These are phyloP conservation scores for Elymnias hypermnestra DNA, from an alignment of 1,140 invertebrate species.

Conservation along the genomic window DNA sequence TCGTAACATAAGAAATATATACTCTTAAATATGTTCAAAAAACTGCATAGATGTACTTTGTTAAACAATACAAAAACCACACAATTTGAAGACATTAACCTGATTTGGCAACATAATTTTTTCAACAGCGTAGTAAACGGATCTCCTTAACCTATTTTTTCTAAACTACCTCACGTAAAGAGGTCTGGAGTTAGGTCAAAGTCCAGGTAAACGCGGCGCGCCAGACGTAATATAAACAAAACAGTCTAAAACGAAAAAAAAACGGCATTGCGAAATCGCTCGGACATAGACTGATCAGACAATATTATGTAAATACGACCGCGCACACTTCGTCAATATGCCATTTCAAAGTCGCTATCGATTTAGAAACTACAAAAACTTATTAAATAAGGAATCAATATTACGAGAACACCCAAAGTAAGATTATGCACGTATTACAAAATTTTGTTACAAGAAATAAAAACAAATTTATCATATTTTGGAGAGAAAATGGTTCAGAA, in stretches of 20 bases:
- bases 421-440: too few relatives aligned
- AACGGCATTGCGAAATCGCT: conserved; percentile 6
- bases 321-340: conserved; percentile 12
- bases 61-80: too few relatives aligned
- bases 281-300: conserved; percentile 10
- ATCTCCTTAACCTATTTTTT: background rate
- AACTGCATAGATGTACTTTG: too few relatives aligned
- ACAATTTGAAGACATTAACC: too few relatives aligned
- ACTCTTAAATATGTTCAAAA: too few relatives aligned
- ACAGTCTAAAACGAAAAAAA: conserved; percentile 12
- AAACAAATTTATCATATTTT: too few relatives aligned
- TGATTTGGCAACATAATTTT: background rate
- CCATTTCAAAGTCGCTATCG: conserved; percentile 9
- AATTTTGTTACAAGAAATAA: too few relatives aligned
- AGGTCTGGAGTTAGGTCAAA: background rate
- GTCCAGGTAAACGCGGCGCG: background rate
- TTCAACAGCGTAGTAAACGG: background rate
- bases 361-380: conserved; percentile 2
- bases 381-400: too few relatives aligned
- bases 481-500: too few relatives aligned
- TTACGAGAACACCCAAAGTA: too few relatives aligned
- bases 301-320: conserved; percentile 20
- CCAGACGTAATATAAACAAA: background rate
- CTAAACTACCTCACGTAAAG: background rate
- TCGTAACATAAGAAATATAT: too few relatives aligned